Conservation (phyloP, 2,888 invertebrate genomes). For the Lobophora halterata region DNA sequence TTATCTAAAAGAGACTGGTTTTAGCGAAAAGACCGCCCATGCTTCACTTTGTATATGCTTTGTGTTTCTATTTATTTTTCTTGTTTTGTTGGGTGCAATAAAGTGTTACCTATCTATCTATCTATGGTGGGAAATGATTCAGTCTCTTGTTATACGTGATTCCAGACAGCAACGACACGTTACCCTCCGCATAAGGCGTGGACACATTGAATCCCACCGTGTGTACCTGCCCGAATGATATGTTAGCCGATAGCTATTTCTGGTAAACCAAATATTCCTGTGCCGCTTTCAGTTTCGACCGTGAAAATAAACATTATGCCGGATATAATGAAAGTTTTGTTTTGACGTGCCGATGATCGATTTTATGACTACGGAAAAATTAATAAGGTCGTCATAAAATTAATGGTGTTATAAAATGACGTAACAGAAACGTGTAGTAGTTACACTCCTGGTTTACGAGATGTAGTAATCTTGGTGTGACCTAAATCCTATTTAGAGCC, state of each 20-base stretch:
- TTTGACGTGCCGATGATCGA: conserved; percentile 60
- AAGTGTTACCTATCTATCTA: no score
- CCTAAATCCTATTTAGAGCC: conserved; percentile 24
- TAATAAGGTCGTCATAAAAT: conserved; percentile 37
- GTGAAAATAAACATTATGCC: conserved; percentile 62
- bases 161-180: conserved; percentile 38
- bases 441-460: conserved; percentile 22
- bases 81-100: no score
- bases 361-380: conserved; percentile 55
- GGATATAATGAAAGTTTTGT: conserved; percentile 61
- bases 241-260: conserved; percentile 72
- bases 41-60: no score
- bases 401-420: conserved; percentile 27
- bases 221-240: conserved; percentile 63
- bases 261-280: conserved; percentile 61
- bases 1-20: no score
- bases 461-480: conserved; percentile 27
- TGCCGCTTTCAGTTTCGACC: conserved; percentile 66
- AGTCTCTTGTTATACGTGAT: no score
- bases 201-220: conserved; percentile 30
- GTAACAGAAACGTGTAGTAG: conserved; percentile 18
- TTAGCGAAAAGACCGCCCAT: no score
- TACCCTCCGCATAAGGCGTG: conserved; percentile 32
- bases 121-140: no score
- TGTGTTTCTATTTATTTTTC: no score